Percentiles rank a stretch among this genome's conserved stretches.
phyloP scores from a whole-genome alignment of 2,888 invertebrate genomes.

The Sturmia bella region DNA sequence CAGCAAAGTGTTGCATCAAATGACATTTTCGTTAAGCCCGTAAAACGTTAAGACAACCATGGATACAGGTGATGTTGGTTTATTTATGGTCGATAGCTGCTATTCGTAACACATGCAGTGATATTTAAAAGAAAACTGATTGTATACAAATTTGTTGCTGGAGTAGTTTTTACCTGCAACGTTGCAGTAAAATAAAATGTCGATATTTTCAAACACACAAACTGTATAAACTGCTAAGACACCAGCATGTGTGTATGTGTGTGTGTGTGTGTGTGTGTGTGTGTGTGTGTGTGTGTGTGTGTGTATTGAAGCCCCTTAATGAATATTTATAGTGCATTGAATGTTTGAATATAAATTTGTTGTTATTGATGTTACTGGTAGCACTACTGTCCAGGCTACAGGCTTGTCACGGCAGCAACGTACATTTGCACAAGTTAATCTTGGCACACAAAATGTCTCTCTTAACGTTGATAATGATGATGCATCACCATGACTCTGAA shows the following conservation, averaged over 20 bases:
- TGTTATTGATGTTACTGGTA: not conserved
- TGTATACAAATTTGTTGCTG: too few species aligned
- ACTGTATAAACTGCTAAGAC: not conserved
- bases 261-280: not conserved
- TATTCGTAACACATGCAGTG: too few species aligned
- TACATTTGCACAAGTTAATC: too few species aligned
- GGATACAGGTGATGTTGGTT: conserved; percentile 35
- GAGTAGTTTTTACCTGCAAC: too few species aligned
- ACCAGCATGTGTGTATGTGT: not conserved
- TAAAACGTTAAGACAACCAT: not conserved
- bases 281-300: not conserved
- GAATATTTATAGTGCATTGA: conserved; percentile 44
- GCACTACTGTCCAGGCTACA: not conserved
- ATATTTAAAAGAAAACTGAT: too few species aligned
- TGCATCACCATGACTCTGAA: too few species aligned
- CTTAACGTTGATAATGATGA: too few species aligned
- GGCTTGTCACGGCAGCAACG: not conserved
- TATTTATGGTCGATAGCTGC: conserved; percentile 15
- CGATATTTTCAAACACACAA: not conserved
- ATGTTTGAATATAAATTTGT: conserved; percentile 16
- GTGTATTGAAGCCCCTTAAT: conserved; percentile 7
- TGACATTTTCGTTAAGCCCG: conserved; percentile 30
- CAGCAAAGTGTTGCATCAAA: not conserved
- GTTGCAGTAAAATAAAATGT: not conserved
- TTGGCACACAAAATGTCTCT: too few species aligned